phyloP scores from a whole-genome alignment of 2,797 vertebrate species.

The Coracias cyanogaster region DNA sequence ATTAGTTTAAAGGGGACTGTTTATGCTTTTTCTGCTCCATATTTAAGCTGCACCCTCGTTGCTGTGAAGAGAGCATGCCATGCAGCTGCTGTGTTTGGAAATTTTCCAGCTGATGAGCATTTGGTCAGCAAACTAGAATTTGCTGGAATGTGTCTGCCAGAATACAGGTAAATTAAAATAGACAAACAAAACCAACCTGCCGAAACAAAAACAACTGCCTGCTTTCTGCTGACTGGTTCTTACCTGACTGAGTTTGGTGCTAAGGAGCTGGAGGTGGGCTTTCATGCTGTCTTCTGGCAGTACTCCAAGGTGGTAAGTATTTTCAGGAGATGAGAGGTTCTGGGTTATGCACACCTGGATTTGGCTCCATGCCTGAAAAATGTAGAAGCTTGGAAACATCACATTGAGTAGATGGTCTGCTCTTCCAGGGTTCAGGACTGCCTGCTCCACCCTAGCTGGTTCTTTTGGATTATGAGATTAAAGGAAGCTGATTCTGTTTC shows the following conservation, averaged over 20 bases:
- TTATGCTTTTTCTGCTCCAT: neutral
- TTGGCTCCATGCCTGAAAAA: neutral
- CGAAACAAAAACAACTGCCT: neutral
- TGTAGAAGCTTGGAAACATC: neutral
- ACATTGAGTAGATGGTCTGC: neutral
- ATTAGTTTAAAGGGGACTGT: neutral
- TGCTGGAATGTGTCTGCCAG: slow-evolving; percentile 49
- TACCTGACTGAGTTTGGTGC: neutral
- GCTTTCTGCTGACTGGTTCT: neutral
- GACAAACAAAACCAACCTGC: neutral
- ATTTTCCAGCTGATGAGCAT: slow-evolving; percentile 37
- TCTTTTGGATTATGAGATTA: neutral
- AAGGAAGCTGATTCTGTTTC: neutral
- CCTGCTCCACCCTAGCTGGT: neutral
- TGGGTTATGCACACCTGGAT: neutral
- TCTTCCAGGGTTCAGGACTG: neutral
- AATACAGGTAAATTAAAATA: slow-evolving; percentile 47
- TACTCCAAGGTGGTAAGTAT: neutral
- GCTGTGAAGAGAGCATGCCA: slow-evolving; percentile 27
- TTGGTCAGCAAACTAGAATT: slow-evolving; percentile 65
- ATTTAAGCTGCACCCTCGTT: neutral
- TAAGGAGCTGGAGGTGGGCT: neutral
- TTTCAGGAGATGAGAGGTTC: neutral
- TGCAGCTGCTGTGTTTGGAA: slow-evolving; percentile 60
- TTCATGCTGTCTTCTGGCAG: neutral